Base-by-base conservation (phyloP, 2,113 vertebrate species). In the Electrona antarctica region DNA sequence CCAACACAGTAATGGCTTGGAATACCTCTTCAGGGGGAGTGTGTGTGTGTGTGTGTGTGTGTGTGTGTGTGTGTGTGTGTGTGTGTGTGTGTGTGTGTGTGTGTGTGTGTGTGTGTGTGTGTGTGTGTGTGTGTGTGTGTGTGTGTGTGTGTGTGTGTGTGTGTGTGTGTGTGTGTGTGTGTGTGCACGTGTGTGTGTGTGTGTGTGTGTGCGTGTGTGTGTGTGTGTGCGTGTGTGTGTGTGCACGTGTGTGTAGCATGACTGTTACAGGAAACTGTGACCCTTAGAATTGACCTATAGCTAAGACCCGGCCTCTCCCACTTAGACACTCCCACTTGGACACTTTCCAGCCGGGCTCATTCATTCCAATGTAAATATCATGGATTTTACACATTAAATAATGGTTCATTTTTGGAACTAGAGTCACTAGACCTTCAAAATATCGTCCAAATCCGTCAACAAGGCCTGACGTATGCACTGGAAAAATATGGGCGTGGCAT, bases 1-100 rank as follows among this genome's bases (percentile, higher is more conserved):
- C 86, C 83, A 66, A 12, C 81, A 79, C 79, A 84, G 83, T 89
- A 89, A 91, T 89, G 78, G 81, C 88, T 52, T 74, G 82, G 82
- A 87, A 88, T 89, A 88, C 85, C 84, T 90, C 85, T 91, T 82
- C 82, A 81, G 88, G 88, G 76, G 71, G 77, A 45, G 29, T 10
- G 45, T 69, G 66, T 15, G 21, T 64, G 45, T 51, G 52, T 64
- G 60, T 60, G 14, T 60, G 64, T 55, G 56, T 66, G 67, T 29
- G 55, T 60, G 77, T 33, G 75, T 73, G 67, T 66, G 69, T 59
- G 77, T 71, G 77, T 66, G 52, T 68, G 65, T 7, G 21, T 41
- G 50, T 45, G 51, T 11, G 21, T 45, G 28, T 54, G 13, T 29
- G 57, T 11, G 57, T 29, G 57, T 29, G 57, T 29, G 57, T 29